A percentile compares a stretch with the other conserved stretches of the same genome.
phyloP scores from a whole-genome alignment of 2,888 invertebrate species.

The Didymodactylos carnosus region DNA sequence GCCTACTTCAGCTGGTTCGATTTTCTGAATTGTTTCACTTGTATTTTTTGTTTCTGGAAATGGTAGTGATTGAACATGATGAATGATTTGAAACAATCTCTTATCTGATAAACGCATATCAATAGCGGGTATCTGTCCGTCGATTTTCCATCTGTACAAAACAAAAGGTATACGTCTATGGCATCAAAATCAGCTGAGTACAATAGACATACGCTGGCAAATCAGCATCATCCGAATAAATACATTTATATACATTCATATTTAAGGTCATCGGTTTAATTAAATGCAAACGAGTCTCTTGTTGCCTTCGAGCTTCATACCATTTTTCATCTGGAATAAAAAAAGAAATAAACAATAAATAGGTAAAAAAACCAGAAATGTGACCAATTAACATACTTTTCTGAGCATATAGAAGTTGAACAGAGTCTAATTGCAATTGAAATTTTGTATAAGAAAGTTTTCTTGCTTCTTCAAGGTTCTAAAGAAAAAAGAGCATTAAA shows the following conservation, averaged over 20 bases:
- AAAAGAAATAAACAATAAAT: too few relatives aligned
- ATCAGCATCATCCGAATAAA: conserved; percentile 4
- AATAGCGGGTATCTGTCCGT: conserved; percentile 40
- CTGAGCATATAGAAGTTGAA: neutral
- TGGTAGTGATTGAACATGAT: conserved; percentile 38
- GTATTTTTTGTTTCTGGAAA: conserved; percentile 33
- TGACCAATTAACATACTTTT: neutral
- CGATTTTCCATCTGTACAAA: conserved; percentile 45
- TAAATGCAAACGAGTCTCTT: conserved; percentile 7
- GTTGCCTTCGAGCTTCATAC: neutral
- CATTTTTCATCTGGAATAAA: neutral
- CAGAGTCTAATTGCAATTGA: neutral
- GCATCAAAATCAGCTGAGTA: neutral
- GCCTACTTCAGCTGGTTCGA: neutral
- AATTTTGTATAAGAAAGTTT: neutral
- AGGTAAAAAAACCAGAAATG: too few relatives aligned
- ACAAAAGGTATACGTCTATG: neutral
- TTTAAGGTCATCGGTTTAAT: conserved; percentile 3
- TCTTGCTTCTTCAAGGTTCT: neutral
- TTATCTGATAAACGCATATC: conserved; percentile 38
- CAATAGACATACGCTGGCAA: conserved; percentile 3
- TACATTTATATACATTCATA: conserved; percentile 3
- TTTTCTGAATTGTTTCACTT: conserved; percentile 1
- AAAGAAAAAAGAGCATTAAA: neutral
- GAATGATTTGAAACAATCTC: conserved; percentile 37